Evolutionary conservation across 2,888 invertebrate genomes (phyloP).

Genomic region (Agrochola circellaris): DNA sequence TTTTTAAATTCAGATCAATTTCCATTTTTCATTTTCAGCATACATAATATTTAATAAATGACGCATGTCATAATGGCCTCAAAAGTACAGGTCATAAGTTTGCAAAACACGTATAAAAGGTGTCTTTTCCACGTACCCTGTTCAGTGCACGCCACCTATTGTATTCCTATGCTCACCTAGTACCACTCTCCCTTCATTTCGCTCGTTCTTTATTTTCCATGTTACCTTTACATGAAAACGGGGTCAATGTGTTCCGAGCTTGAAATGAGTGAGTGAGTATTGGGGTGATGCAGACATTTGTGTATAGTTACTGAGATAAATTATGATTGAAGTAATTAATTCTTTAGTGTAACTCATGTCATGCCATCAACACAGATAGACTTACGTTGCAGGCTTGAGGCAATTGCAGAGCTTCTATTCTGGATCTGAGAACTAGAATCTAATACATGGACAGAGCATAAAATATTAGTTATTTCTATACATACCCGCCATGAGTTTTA

Average conservation of each 20-base stretch:
- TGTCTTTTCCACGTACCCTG: conserved; percentile 58
- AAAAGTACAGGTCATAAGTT: conserved; percentile 40
- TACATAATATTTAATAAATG: not conserved
- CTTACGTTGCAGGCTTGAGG: not conserved
- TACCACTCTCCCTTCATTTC: conserved; percentile 79
- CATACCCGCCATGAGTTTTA: too few relatives aligned
- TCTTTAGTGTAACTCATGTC: not conserved
- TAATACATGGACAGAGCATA: not conserved
- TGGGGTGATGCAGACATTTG: conserved; percentile 55
- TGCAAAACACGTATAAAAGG: conserved; percentile 57
- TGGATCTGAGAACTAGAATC: not conserved
- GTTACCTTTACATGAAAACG: conserved; percentile 75
- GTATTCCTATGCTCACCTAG: conserved; percentile 75
- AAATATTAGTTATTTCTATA: not conserved
- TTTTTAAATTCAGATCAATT: not conserved
- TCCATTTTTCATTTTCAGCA: not conserved
- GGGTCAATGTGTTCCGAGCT: conserved; percentile 78
- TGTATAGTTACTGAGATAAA: conserved; percentile 4
- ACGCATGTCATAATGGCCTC: conserved; percentile 5
- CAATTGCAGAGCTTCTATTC: not conserved
- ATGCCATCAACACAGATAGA: not conserved
- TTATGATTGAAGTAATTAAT: not conserved
- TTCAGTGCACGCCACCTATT: conserved; percentile 71
- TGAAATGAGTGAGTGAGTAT: conserved; percentile 76
- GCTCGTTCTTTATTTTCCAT: conserved; percentile 77